Percentiles rank a stretch among this genome's conserved stretches.
phyloP scores from a whole-genome alignment of 2,797 vertebrate species.

The Myiothlypis chrysogaster region DNA sequence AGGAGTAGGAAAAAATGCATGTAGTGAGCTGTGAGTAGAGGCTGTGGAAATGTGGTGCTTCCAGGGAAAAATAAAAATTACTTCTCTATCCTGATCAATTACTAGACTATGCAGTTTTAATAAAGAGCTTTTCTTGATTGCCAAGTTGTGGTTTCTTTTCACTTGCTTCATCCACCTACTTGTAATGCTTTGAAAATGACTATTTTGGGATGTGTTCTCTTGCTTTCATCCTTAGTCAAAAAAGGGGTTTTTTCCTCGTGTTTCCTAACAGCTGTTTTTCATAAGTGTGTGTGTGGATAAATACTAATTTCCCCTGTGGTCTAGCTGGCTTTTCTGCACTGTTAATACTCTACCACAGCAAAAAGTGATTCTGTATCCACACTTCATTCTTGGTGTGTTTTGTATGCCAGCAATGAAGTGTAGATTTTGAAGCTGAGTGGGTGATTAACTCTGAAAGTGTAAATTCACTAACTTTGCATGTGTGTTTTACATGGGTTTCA shows the following conservation, averaged over 20 bases:
- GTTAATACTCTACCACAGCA: not conserved
- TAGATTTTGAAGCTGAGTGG: not conserved
- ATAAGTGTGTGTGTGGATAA: not conserved
- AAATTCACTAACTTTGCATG: not conserved
- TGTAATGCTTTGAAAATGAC: not conserved
- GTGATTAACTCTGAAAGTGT: not conserved
- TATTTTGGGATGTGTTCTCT: not conserved
- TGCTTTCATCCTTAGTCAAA: not conserved
- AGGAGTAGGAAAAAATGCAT: not conserved
- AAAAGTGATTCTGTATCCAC: not conserved
- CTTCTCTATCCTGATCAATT: not conserved
- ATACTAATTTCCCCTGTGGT: not conserved
- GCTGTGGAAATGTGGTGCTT: not conserved
- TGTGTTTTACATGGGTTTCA: not conserved
- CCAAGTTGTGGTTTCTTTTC: not conserved
- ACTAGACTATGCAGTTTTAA: not conserved
- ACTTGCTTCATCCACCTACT: not conserved
- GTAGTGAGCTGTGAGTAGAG: not conserved
- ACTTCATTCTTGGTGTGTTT: not conserved
- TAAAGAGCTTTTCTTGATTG: not conserved
- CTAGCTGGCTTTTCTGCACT: not conserved
- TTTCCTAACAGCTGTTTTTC: slow-evolving; percentile 6
- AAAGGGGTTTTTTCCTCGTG: not conserved
- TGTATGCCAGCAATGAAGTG: not conserved
- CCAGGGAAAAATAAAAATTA: not conserved